A percentile compares a stretch with the other conserved stretches of the same genome.
Evolutionary conservation across 2,113 vertebrate genomes (phyloP).

Genomic region (Microcebus ravelobensis): DNA sequence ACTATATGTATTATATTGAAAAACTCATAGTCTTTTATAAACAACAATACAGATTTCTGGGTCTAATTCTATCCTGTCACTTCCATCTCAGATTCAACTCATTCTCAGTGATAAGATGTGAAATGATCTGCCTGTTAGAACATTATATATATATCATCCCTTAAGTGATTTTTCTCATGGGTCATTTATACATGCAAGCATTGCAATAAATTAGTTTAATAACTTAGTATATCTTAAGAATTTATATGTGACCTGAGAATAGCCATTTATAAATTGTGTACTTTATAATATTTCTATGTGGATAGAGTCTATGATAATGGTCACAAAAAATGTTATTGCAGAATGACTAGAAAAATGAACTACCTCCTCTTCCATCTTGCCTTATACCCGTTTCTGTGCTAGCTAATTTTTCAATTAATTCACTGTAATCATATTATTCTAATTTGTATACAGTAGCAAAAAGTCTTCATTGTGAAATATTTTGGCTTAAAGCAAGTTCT

Average conservation of each 20-base stretch:
- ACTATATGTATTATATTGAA: neutral
- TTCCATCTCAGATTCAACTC: neutral
- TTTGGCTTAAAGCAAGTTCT: neutral
- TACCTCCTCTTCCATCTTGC: neutral
- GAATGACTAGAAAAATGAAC: neutral
- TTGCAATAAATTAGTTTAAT: neutral
- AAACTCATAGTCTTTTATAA: neutral
- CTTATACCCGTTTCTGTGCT: neutral
- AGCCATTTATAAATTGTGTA: neutral
- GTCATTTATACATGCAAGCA: neutral
- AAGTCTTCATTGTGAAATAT: slow-evolving; percentile 8
- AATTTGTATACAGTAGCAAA: neutral
- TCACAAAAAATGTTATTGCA: neutral
- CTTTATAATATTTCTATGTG: neutral
- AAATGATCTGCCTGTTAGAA: neutral
- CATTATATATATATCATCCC: neutral
- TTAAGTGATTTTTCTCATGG: neutral
- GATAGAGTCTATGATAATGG: neutral
- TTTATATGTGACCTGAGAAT: neutral
- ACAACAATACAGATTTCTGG: no score
- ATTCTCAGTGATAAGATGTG: neutral
- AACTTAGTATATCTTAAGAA: neutral
- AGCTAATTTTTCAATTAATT: neutral
- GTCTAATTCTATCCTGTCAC: neutral
- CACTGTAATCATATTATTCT: neutral